Conservation (phyloP, 2,113 vertebrate species). For the Rutilus rutilus region DNA sequence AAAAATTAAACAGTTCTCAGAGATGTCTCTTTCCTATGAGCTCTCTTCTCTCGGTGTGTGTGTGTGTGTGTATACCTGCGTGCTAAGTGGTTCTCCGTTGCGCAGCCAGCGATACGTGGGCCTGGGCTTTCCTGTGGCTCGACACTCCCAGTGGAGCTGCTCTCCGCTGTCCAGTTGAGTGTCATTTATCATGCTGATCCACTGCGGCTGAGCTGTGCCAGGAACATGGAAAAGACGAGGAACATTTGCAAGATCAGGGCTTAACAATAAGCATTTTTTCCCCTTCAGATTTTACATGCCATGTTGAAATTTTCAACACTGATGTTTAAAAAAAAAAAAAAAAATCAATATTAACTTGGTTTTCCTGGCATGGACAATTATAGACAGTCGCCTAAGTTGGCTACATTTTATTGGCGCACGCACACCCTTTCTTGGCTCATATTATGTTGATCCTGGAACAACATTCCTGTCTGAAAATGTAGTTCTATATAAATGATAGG, state of each 20-base stretch:
- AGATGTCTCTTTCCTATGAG: background rate
- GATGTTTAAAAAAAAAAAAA: background rate
- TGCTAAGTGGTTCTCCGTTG: slow-evolving; percentile 81
- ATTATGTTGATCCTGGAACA: too few relatives aligned
- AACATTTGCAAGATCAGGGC: slow-evolving; percentile 29
- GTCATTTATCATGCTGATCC: slow-evolving; percentile 93
- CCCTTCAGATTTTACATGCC: background rate
- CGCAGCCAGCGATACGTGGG: slow-evolving; percentile 93
- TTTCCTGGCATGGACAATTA: background rate
- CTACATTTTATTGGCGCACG: too few relatives aligned
- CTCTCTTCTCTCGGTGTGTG: background rate
- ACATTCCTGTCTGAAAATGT: too few relatives aligned
- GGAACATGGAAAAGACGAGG: slow-evolving; percentile 48
- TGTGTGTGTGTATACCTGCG: slow-evolving; percentile 79
- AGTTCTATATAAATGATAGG: too few relatives aligned
- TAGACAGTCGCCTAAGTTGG: background rate
- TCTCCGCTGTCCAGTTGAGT: slow-evolving; percentile 93
- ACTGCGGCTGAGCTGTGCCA: slow-evolving; percentile 87
- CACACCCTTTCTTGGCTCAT: too few relatives aligned
- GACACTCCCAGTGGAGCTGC: slow-evolving; percentile 91
- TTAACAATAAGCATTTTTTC: slow-evolving; percentile 22
- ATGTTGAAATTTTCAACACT: background rate
- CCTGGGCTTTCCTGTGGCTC: slow-evolving; percentile 87
- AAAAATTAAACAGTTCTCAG: background rate
- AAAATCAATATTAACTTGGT: background rate